Percentiles rank a stretch among this genome's conserved stretches.
These are phyloP conservation scores for Ennomos quercinarius DNA, from an alignment of 2,888 invertebrate genomes.

Conservation along the genomic window DNA sequence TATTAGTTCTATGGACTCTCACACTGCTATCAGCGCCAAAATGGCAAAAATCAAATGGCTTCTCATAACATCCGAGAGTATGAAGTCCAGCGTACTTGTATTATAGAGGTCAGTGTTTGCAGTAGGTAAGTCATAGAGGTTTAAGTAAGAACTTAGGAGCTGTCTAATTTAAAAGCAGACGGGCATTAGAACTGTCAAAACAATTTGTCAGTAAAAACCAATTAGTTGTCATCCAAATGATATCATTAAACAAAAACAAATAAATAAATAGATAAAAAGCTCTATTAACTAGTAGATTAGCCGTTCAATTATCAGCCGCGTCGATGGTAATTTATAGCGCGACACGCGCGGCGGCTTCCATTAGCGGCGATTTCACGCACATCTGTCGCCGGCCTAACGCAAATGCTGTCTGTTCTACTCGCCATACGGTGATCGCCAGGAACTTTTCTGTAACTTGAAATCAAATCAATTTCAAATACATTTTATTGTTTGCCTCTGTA, in stretches of 20 bases:
- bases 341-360: conserved; percentile 17
- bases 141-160: no score
- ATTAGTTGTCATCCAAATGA: conserved; percentile 1
- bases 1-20: no score
- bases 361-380: conserved; percentile 56
- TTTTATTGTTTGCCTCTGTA: no score
- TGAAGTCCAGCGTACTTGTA: no score
- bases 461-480: not conserved
- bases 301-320: conserved; percentile 13
- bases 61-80: no score
- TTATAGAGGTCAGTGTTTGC: no score
- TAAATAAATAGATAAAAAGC: conserved; percentile 19
- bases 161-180: no score
- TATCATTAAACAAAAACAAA: conserved; percentile 18
- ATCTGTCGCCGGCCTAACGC: conserved; percentile 49
- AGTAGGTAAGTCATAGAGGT: no score
- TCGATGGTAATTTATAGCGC: conserved; percentile 21
- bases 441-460: conserved; percentile 1
- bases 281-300: conserved; percentile 18
- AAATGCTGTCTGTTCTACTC: conserved; percentile 16
- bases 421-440: conserved; percentile 10
- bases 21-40: no score
- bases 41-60: no score
- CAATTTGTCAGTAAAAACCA: not conserved
- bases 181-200: no score